phyloP scores from a whole-genome alignment of 2,113 vertebrate species.

The Ochotona curzoniae region DNA sequence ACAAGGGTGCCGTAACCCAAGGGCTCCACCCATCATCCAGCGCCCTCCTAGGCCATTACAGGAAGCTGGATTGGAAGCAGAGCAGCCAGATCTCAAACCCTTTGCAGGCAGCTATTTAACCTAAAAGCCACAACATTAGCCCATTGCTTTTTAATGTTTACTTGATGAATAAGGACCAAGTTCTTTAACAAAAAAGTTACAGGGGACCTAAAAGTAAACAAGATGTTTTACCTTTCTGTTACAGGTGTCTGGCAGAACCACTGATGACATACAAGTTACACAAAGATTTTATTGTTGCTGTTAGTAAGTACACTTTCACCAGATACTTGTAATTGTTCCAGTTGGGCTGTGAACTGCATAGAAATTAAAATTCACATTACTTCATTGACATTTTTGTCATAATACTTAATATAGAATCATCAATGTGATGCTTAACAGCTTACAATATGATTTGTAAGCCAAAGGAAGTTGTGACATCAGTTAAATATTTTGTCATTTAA shows the following conservation, averaged over 20 bases:
- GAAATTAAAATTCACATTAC: neutral
- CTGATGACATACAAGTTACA: slow-evolving; percentile 97
- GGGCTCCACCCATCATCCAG: too few species aligned
- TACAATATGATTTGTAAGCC: neutral
- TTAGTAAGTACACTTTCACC: slow-evolving; percentile 91
- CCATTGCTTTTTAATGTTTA: neutral
- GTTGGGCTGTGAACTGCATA: neutral
- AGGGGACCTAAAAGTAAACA: neutral
- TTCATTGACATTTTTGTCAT: neutral
- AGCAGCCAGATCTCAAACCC: too few species aligned
- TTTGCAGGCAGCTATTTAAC: too few species aligned
- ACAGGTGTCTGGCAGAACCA: slow-evolving; percentile 96
- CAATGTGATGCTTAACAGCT: neutral
- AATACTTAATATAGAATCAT: neutral
- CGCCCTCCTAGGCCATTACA: too few species aligned
- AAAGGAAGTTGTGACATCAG: neutral
- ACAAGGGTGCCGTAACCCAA: too few species aligned
- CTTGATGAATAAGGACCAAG: neutral
- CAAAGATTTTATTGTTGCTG: slow-evolving; percentile 98
- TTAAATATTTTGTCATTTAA: slow-evolving; percentile 21
- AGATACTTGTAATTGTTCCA: neutral
- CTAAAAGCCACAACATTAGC: too few species aligned
- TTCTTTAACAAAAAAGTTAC: neutral
- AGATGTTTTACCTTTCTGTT: slow-evolving; percentile 30
- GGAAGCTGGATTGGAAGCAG: too few species aligned